These are phyloP conservation scores for Tipula helvola DNA, from an alignment of 2,888 invertebrate species.

Conservation along the genomic window DNA sequence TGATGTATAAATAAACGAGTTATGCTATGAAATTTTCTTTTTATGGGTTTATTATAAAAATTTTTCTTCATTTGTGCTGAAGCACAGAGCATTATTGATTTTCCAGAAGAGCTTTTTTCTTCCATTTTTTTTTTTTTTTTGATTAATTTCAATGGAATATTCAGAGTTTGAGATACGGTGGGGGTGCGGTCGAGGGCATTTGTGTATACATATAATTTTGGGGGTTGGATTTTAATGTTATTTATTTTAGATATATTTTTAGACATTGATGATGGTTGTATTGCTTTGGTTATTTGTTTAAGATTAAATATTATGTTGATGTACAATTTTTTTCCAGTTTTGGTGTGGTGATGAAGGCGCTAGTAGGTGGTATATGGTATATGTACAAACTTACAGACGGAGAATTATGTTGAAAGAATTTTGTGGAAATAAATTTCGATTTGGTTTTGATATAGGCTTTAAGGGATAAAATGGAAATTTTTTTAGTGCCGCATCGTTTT, in stretches of 20 bases:
- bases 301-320: conserved; percentile 4
- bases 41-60: background rate
- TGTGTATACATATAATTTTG: background rate
- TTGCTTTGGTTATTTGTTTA: conserved; percentile 4
- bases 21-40: conserved; percentile 5
- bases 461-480: background rate
- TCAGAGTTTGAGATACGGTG: background rate
- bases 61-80: background rate
- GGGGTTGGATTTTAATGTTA: background rate
- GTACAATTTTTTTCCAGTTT: background rate
- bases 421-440: background rate
- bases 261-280: conserved; percentile 4
- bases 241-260: background rate
- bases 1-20: conserved; percentile 11
- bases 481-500: background rate
- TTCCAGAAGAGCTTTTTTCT: background rate
- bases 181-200: background rate
- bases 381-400: background rate
- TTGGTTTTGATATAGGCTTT: background rate
- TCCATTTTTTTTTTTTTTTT: background rate
- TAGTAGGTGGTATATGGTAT: background rate
- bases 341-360: background rate
- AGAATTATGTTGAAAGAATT: background rate
- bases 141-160: background rate
- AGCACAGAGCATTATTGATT: conserved; percentile 4